Evolutionary conservation across 2,888 invertebrate genomes (phyloP), one percentile per base, ranked within the genome.

Genomic region (Melieria omissa): DNA sequence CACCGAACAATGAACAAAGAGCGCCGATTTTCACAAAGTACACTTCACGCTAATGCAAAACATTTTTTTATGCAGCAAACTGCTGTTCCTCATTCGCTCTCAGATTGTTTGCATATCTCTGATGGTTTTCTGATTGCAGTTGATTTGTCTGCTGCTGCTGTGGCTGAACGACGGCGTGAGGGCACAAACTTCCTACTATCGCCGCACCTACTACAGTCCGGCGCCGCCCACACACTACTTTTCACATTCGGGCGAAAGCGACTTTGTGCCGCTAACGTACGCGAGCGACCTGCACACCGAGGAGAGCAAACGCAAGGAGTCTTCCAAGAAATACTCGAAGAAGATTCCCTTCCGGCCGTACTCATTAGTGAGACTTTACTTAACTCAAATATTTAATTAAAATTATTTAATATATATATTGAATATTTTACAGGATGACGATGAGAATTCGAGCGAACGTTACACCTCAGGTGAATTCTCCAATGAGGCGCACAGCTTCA

Each of bases 361-460:
- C 44, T 74, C 71, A 67, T 84, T 82, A 75, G 84, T 84, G 65
- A 79, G 84, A 78, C 29, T 0, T 14, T 5, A 6, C 12, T n/a
- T 42, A 60, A 52, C 44, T 55, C 16, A 1, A 61, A 3, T 16
- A 0, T 58, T 41, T 46, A 16, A n/a, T 45, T 46, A 8, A 7
- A 4, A 6, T 47, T 41, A 29, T n/a, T 7, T 7, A 41, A 29
- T 65, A 45, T 42, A 44, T 66, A 54, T 12, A 4, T 60, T 41
- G 42, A 52, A 0, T 12, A 44, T n/a, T 49, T 44, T 12, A 42
- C 46, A 84, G 82, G 83, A 84, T 52, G 85, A 84, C 47, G 84
- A 85, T 14, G 84, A 84, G 44, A 79, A 77, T 54, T 84, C 84
- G n/a, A 78, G 78, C 4, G 84, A 84, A 65, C 82, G 80, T 6